Evolutionary conservation across 2,797 vertebrate genomes (phyloP).

Genomic region (Myotis pilosus): DNA sequence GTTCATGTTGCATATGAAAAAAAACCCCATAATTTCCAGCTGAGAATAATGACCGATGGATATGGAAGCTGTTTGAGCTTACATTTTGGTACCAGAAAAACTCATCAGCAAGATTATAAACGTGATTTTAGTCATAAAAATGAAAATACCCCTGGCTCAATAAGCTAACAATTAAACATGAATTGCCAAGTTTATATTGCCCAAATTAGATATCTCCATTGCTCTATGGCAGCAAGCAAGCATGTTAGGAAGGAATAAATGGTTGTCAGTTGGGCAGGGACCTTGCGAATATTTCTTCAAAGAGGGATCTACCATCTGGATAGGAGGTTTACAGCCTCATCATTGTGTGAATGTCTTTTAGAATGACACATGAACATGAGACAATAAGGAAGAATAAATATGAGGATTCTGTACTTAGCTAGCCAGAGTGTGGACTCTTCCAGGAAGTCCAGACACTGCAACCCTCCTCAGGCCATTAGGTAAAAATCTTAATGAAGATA

Average conservation of each 20-base stretch:
- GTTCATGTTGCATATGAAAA: conserved; percentile 37
- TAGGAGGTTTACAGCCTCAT: conserved; percentile 58
- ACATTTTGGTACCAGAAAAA: conserved; percentile 63
- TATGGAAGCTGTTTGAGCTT: conserved; percentile 48
- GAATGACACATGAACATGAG: conserved; percentile 52
- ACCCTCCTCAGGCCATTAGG: background rate
- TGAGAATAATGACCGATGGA: conserved; percentile 50
- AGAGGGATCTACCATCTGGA: conserved; percentile 67
- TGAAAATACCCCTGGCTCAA: conserved; percentile 60
- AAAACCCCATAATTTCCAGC: conserved; percentile 29
- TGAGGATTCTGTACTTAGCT: conserved; percentile 30
- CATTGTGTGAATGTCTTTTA: conserved; percentile 50
- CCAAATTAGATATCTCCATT: conserved; percentile 63
- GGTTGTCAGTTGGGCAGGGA: conserved; percentile 62
- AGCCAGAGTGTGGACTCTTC: background rate
- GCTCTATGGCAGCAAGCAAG: conserved; percentile 63
- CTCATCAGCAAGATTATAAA: conserved; percentile 55
- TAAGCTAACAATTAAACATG: conserved; percentile 56
- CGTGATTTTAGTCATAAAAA: conserved; percentile 60
- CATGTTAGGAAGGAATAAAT: conserved; percentile 63
- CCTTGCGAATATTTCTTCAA: conserved; percentile 67
- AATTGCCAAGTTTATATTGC: conserved; percentile 55
- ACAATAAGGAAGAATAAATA: conserved; percentile 63
- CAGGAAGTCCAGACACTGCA: background rate
- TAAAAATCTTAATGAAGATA: conserved; percentile 26